Base-by-base conservation (phyloP, 1,140 invertebrate genomes). In the Aphidius ervi region DNA sequence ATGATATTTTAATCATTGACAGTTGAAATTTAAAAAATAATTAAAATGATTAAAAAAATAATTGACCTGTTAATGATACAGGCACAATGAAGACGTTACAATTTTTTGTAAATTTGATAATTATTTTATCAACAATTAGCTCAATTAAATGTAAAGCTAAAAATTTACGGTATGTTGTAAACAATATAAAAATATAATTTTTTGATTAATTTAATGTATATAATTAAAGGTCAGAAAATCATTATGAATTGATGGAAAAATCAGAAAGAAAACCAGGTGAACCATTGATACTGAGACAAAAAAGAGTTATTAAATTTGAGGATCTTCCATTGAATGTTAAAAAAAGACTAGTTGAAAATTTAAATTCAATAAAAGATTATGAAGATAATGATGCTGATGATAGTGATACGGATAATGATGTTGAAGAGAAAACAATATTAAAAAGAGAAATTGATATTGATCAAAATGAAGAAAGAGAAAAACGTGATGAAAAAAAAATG, bases 361-460 rank as follows among this genome's bases (percentile, higher is more conserved):
- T 58, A 40, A n/a, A 58, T 39, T 47, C 56, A 47, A 58, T 58
- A 58, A 39, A 45, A 10, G 56, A 58, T 40, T 58, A 58, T 40
- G 56, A 58, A 16, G 56, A 58, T 9, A 40, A 54, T 41, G 10
- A 39, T 5, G 31, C 40, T 46, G 45, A 58, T 16, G 9, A 48
- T 23, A 10, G 10, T 6, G 46, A 48, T 5, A 10, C 6, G 3
- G 6, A 48, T 3, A 23, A 6, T 48, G 5, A 31, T 9, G n/a
- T n/a, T 49, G 46, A 58, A 41, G 39, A 58, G 10, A 48, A 48
- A 58, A 4, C 37, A 0, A 31, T 31, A 43, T 43, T 43, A 43
- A 43, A 43, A 46, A 54, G 7, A 4, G 23, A 55, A 3, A 61
- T 39, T 42, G 5, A 40, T 2, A 0, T n/a, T 9, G 10, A 39